A percentile compares a stretch with the other conserved stretches of the same genome.
phyloP scores from a whole-genome alignment of 1,140 invertebrate genomes.

The Orchestia grillus region DNA sequence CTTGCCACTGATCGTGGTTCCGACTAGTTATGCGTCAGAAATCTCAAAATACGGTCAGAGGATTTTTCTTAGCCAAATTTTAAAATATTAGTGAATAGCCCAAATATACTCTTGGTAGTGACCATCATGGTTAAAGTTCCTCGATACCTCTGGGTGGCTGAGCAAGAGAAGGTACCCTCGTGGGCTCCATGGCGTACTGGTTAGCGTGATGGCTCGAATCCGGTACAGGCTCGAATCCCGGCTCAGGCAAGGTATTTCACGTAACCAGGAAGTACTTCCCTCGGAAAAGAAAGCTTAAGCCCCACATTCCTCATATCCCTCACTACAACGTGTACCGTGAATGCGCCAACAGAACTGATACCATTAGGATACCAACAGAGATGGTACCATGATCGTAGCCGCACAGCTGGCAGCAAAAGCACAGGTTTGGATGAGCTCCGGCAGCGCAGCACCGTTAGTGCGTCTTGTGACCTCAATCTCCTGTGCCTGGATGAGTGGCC shows the following conservation, averaged over 20 bases:
- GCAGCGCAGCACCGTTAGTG: neutral
- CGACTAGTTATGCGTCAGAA: neutral
- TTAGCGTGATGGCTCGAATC: too few relatives aligned
- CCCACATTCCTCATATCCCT: too few relatives aligned
- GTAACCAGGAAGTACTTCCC: too few relatives aligned
- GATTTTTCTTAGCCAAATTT: neutral
- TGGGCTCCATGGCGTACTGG: too few relatives aligned
- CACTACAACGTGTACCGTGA: too few relatives aligned
- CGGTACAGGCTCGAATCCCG: too few relatives aligned
- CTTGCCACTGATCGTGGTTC: neutral
- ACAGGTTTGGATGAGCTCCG: neutral
- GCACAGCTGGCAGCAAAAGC: neutral
- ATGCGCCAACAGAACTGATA: too few relatives aligned
- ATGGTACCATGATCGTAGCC: neutral
- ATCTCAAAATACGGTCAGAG: neutral
- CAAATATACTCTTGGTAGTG: neutral
- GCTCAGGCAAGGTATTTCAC: too few relatives aligned
- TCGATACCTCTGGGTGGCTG: too few relatives aligned
- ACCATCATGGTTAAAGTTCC: neutral
- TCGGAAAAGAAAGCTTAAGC: too few relatives aligned
- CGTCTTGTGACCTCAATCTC: neutral
- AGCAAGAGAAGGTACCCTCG: too few relatives aligned
- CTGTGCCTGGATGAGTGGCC: neutral
- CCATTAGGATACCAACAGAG: neutral
- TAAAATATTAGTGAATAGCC: neutral